Conservation (phyloP, 1,140 invertebrate genomes). For the Aphidius gifuensis region DNA sequence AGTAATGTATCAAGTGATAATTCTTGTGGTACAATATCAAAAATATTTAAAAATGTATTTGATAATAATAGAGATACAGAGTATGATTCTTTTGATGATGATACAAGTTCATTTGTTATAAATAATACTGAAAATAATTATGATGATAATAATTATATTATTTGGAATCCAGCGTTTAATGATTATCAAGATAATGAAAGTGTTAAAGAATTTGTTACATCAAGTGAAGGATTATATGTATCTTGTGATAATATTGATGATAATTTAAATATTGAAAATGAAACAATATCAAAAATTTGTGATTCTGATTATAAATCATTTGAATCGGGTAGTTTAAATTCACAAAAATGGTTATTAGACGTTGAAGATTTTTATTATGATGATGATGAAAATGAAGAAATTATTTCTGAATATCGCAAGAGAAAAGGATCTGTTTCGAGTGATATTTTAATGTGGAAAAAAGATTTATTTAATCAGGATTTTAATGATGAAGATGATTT, state of each 20-base stretch:
- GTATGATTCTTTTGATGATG: constrained; percentile 9
- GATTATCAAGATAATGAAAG: constrained; percentile 1
- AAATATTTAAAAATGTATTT: background rate
- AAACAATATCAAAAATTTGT: background rate
- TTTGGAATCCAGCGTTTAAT: background rate
- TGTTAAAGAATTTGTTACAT: constrained; percentile 8
- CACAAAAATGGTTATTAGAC: background rate
- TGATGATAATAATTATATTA: background rate
- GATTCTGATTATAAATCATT: constrained; percentile 21
- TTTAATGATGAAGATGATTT: constrained; percentile 27
- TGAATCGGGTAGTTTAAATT: constrained; percentile 14
- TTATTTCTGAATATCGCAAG: constrained; percentile 19
- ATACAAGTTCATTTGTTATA: too few relatives aligned
- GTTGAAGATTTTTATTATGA: constrained; percentile 11
- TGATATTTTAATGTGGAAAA: constrained; percentile 27
- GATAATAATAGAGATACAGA: background rate
- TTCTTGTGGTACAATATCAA: background rate
- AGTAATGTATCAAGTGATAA: background rate
- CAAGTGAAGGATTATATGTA: constrained; percentile 17
- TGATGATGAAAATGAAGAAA: constrained; percentile 13
- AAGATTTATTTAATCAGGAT: constrained; percentile 16
- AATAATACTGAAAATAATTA: too few relatives aligned
- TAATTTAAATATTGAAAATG: constrained; percentile 4
- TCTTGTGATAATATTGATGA: constrained; percentile 18
- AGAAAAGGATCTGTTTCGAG: constrained; percentile 25